Evolutionary conservation across 2,888 invertebrate species (phyloP).

Genomic region (Cacoxenus indagator): DNA sequence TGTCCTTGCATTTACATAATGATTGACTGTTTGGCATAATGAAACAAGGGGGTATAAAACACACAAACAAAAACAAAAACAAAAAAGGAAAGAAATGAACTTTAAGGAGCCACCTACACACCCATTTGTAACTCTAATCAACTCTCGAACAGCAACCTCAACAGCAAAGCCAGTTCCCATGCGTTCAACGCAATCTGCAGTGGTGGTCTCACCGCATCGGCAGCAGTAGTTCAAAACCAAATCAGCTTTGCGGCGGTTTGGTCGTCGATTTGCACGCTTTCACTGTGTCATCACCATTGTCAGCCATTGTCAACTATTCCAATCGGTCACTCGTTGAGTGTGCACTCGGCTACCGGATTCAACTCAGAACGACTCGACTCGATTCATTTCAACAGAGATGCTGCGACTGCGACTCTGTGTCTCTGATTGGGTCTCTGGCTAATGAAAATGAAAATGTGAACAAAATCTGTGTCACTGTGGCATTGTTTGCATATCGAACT

Average conservation of each 20-base stretch:
- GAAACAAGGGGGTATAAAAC: background rate
- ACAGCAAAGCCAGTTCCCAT: background rate
- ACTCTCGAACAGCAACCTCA: background rate
- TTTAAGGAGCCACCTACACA: constrained; percentile 4
- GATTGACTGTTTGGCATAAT: constrained; percentile 16
- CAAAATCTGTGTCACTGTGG: constrained; percentile 18
- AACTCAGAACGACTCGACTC: background rate
- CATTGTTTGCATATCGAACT: constrained; percentile 21
- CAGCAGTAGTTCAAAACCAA: background rate
- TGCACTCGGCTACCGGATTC: background rate
- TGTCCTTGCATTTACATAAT: constrained; percentile 27
- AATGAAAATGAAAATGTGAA: constrained; percentile 22
- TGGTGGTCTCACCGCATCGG: background rate
- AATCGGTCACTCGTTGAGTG: constrained; percentile 8
- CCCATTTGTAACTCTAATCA: constrained; percentile 21
- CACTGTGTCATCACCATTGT: background rate
- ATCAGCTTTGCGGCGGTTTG: background rate
- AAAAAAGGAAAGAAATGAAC: background rate
- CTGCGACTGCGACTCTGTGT: constrained; percentile 1
- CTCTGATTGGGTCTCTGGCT: constrained; percentile 15
- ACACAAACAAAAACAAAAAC: background rate
- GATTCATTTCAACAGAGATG: background rate
- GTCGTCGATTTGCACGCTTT: constrained; percentile 5
- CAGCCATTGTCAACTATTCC: constrained; percentile 2
- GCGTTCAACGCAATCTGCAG: background rate